Conservation (phyloP, 2,888 invertebrate species). For the Caenorhabditis wallacei region DNA sequence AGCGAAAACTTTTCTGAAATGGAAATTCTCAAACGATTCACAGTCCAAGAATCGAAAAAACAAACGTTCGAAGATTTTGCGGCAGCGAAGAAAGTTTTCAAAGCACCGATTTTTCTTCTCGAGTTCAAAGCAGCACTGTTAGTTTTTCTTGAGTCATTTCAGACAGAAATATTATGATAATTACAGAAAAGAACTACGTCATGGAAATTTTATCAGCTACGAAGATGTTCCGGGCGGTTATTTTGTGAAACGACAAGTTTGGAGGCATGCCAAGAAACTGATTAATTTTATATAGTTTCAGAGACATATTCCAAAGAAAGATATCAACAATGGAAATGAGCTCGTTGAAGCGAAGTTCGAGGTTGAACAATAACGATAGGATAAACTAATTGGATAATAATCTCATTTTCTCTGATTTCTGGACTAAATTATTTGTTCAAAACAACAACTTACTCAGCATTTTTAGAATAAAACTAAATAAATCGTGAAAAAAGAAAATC, state of each 20-base stretch:
- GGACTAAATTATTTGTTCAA: too few species aligned
- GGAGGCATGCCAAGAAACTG: background rate
- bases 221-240: background rate
- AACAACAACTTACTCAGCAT: too few species aligned
- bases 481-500: too few species aligned
- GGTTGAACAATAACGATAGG: too few species aligned
- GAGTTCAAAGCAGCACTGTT: conserved; percentile 7
- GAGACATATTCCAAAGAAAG: background rate
- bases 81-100: conserved; percentile 10
- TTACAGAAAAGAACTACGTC: conserved; percentile 13
- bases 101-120: background rate
- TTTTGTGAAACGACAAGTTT: conserved; percentile 4
- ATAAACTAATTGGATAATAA: too few species aligned
- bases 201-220: background rate
- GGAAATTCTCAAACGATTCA: background rate
- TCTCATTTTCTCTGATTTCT: too few species aligned
- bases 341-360: background rate
- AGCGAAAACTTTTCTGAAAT: background rate
- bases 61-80: conserved; percentile 1
- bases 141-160: background rate
- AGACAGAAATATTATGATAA: background rate
- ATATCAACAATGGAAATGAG: background rate
- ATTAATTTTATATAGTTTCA: background rate
- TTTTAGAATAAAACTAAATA: too few species aligned
- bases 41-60: background rate